Percentiles rank a stretch among this genome's conserved stretches.
phyloP scores from a whole-genome alignment of 2,113 vertebrate species.

The Aegotheles bennettii region DNA sequence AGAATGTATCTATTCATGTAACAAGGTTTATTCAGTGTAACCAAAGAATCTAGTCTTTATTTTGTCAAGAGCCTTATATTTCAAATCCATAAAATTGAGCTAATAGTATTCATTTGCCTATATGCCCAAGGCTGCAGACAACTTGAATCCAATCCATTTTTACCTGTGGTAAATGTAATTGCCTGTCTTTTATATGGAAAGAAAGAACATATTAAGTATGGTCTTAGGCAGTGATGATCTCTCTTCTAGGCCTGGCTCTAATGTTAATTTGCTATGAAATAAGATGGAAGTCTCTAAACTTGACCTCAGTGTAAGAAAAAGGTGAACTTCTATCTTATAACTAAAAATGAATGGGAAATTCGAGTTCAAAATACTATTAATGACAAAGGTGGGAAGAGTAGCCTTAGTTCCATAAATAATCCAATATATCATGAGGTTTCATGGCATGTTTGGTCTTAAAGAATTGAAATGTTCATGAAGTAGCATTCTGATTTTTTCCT shows the following conservation, averaged over 20 bases:
- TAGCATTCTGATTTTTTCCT: not conserved
- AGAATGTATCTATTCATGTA: not conserved
- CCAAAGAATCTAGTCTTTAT: slow-evolving; percentile 4
- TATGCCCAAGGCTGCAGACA: not conserved
- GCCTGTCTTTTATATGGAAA: not conserved
- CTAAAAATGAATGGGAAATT: not conserved
- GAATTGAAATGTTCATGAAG: not conserved
- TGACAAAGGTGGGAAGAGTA: not conserved
- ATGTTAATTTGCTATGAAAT: not conserved
- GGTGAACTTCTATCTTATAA: not conserved
- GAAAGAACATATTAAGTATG: not conserved
- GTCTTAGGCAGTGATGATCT: not conserved
- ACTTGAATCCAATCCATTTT: not conserved
- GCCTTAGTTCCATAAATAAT: not conserved
- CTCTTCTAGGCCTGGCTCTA: not conserved
- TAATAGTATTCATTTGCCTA: not conserved
- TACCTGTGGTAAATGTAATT: not conserved
- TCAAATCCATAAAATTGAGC: slow-evolving; percentile 20
- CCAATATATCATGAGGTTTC: not conserved
- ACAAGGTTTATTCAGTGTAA: slow-evolving; percentile 36
- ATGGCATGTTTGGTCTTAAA: not conserved
- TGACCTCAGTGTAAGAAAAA: not conserved
- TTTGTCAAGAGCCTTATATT: slow-evolving; percentile 20
- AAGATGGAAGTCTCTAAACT: not conserved
- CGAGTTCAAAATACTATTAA: not conserved